These are phyloP conservation scores for Hipparchia semele DNA, from an alignment of 2,888 invertebrate species.

Conservation along the genomic window DNA sequence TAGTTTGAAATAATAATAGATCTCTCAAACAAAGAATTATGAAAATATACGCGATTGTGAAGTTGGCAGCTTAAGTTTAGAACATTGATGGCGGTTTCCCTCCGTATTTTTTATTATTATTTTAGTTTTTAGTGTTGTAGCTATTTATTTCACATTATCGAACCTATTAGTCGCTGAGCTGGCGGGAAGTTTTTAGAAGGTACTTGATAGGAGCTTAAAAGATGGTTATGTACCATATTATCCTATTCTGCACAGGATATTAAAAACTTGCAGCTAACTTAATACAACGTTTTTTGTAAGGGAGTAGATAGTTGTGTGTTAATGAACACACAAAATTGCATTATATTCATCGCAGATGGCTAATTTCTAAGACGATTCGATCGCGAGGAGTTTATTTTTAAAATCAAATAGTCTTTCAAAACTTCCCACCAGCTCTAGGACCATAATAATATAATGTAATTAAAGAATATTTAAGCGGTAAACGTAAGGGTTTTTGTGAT, in stretches of 20 bases:
- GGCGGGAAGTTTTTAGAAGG: neutral
- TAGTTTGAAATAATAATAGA: no score
- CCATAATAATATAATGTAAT: conserved; percentile 39
- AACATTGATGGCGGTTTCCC: conserved; percentile 55
- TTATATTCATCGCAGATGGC: no score
- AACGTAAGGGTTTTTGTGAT: conserved; percentile 51
- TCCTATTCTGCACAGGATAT: neutral
- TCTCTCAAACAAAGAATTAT: conserved; percentile 29
- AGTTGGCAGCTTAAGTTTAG: conserved; percentile 38
- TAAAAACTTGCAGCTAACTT: neutral
- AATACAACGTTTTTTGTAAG: no score
- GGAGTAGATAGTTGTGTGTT: no score
- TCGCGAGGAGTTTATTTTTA: no score
- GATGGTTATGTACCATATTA: neutral
- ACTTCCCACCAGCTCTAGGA: neutral
- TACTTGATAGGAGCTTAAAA: neutral
- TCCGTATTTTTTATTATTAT: conserved; percentile 58
- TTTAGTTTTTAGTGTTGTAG: conserved; percentile 56
- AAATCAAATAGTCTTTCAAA: neutral
- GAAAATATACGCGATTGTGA: conserved; percentile 22
- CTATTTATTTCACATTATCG: conserved; percentile 70
- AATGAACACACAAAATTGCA: no score
- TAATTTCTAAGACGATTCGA: no score
- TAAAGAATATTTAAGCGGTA: conserved; percentile 26
- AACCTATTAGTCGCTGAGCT: conserved; percentile 32